Evolutionary conservation across 2,888 invertebrate genomes (phyloP), one percentile per base, ranked within the genome.

Genomic region (Pachymerium ferrugineum): DNA sequence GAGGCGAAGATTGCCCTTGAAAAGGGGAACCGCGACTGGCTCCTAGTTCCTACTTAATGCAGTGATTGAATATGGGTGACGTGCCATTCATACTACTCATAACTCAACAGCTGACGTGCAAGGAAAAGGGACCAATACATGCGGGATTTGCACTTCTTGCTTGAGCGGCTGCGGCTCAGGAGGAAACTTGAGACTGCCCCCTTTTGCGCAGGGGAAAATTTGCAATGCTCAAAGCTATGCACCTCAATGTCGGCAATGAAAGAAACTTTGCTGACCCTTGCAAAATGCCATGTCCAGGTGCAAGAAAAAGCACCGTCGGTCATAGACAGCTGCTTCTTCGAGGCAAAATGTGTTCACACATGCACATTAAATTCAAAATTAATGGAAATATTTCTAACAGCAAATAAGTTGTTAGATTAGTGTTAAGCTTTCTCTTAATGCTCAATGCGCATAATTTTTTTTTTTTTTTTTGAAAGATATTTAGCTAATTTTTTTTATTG

Each of bases 121-220:
- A 62, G 62, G n/a, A 62, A 62, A 62, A 28, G 62, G 62, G 62
- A 28, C 62, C 62, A 62, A 62, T 62, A 62, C 25, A 62, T 62
- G 62, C 62, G 62, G 62, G 62, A 62, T 62, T 62, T 62, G 62
- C 62, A 62, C 62, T 62, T 62, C 6, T 62, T 62, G 62, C 62
- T 62, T 62, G 62, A 62, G 62, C 62, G 62, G 25, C 25, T 62
- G 62, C 25, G 62, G 62, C 62, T 62, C 25, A 62, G 25, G 62
- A 62, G 28, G 62, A 62, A 62, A 62, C 62, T 62, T 62, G 62
- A 62, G 62, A 62, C 62, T 62, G 62, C 62, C 62, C 62, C 62
- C 28, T 28, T 25, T 28, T 25, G 62, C 1, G 62, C 62, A 38
- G 38, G 38, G 38, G 38, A 12, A 38, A 38, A 38, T 38, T 14